Percentiles rank a stretch among this genome's conserved stretches.
These are phyloP conservation scores for Plebejus argus DNA, from an alignment of 2,888 invertebrate genomes.

Conservation along the genomic window DNA sequence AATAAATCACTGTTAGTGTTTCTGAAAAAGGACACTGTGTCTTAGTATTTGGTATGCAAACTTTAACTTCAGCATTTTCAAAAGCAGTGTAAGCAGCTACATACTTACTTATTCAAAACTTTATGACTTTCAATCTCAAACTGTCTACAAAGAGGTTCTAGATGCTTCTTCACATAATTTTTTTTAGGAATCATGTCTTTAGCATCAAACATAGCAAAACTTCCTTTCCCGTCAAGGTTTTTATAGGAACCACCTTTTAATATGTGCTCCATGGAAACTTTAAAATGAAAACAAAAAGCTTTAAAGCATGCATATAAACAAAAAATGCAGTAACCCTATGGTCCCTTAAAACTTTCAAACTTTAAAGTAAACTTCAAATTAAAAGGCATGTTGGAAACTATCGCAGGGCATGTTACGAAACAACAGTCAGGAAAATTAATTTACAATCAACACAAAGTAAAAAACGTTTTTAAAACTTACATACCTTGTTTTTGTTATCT, in stretches of 20 bases:
- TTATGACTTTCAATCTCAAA: conserved; percentile 36
- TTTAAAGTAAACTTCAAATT: conserved; percentile 21
- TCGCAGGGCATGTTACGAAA: conserved; percentile 8
- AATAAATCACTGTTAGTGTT: conserved; percentile 14
- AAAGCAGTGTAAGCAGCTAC: conserved; percentile 33
- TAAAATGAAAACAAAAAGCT: conserved; percentile 53
- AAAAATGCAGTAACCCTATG: neutral
- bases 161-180: conserved; percentile 54
- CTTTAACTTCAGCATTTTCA: neutral
- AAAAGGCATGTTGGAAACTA: conserved; percentile 19
- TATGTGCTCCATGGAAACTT: conserved; percentile 82
- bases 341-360: conserved; percentile 10
- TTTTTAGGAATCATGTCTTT: conserved; percentile 10
- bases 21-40: conserved; percentile 5
- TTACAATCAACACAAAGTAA: neutral
- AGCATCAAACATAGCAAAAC: conserved; percentile 14
- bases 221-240: conserved; percentile 74
- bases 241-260: conserved; percentile 83
- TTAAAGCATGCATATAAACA: conserved; percentile 36
- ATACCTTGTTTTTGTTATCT: conserved; percentile 16
- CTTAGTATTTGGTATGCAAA: neutral
- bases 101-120: conserved; percentile 52
- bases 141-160: conserved; percentile 51
- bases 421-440: neutral
- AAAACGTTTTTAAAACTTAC: neutral